phyloP scores from a whole-genome alignment of 2,797 vertebrate genomes.

The Pseudopleuronectes americanus region DNA sequence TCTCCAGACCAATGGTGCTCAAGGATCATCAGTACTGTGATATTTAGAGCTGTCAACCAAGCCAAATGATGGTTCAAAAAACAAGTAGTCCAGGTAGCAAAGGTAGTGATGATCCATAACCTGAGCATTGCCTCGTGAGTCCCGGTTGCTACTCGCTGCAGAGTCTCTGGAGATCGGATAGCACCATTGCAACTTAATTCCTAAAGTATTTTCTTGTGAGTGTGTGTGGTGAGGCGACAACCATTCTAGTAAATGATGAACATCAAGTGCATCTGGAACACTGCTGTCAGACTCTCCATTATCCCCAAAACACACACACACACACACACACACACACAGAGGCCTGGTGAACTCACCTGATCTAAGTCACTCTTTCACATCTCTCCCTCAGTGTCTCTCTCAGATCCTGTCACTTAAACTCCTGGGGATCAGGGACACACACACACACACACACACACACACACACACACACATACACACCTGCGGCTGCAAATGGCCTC shows the following conservation, averaged over 20 bases:
- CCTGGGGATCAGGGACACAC: conserved; percentile 46
- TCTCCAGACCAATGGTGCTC: too few species aligned
- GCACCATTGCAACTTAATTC: neutral
- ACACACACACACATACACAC: conserved; percentile 42
- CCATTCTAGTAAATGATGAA: conserved; percentile 44
- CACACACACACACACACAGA: conserved; percentile 18
- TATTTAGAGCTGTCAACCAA: too few species aligned
- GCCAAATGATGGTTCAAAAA: too few species aligned
- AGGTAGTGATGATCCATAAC: too few species aligned
- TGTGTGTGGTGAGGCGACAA: conserved; percentile 22
- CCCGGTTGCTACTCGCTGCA: neutral
- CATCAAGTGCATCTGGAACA: conserved; percentile 63
- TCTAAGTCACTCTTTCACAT: conserved; percentile 64
- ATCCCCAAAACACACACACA: conserved; percentile 28
- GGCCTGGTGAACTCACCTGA: conserved; percentile 52
- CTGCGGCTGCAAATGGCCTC: conserved; percentile 58
- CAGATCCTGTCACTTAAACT: conserved; percentile 64
- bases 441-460: neutral
- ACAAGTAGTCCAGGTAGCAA: too few species aligned
- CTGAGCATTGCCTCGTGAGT: neutral
- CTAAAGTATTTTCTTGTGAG: neutral
- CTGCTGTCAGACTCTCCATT: conserved; percentile 74
- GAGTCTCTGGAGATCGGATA: neutral
- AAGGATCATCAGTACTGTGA: too few species aligned
- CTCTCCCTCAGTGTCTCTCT: conserved; percentile 20